Evolutionary conservation across 2,888 invertebrate species (phyloP).

Genomic region (Serripes groenlandicus): DNA sequence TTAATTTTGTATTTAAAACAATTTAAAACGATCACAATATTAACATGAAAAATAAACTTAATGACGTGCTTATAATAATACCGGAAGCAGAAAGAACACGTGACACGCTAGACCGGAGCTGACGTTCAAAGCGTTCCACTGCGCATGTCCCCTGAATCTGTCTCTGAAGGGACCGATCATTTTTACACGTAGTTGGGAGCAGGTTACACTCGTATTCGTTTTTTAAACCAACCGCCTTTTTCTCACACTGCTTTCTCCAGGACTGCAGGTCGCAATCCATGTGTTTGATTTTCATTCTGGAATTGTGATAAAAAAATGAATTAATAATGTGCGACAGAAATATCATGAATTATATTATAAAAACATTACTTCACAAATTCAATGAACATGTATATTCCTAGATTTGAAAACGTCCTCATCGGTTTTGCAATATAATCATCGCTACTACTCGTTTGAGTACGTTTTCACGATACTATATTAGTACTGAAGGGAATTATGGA

Average conservation of each 20-base stretch:
- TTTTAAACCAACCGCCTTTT: constrained; percentile 49
- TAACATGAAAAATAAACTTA: no score
- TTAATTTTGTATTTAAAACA: no score
- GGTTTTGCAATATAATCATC: no score
- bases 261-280: constrained; percentile 58
- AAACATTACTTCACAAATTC: no score
- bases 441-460: no score
- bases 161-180: constrained; percentile 36
- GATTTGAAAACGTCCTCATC: no score
- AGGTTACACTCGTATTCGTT: constrained; percentile 65
- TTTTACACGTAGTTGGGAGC: constrained; percentile 57
- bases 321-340: background rate
- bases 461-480: no score
- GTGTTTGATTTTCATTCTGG: constrained; percentile 52
- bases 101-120: constrained; percentile 49
- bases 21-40: no score
- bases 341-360: no score
- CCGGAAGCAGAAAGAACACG: constrained; percentile 23
- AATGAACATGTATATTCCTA: no score
- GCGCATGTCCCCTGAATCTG: constrained; percentile 57
- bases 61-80: no score
- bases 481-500: no score
- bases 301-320: background rate
- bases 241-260: constrained; percentile 45
- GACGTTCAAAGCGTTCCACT: constrained; percentile 48